phyloP scores from a whole-genome alignment of 2,888 invertebrate genomes.

The Erebia aethiops region DNA sequence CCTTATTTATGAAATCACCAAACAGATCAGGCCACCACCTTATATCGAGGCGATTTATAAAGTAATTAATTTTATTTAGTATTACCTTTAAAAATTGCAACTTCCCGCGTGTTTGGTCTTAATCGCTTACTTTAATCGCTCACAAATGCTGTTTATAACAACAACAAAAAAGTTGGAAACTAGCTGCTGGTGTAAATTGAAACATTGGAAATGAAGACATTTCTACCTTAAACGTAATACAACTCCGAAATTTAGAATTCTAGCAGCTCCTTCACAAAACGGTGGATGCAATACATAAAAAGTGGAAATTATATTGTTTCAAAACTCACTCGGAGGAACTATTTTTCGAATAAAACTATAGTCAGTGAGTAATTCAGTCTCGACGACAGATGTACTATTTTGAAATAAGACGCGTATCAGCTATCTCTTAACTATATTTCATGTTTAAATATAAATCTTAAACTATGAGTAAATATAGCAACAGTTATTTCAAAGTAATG shows the following conservation, averaged over 20 bases:
- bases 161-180: neutral
- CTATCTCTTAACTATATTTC: neutral
- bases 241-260: constrained; percentile 30
- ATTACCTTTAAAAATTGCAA: too few relatives aligned
- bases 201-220: constrained; percentile 3
- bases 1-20: too few relatives aligned
- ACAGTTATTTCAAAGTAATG: too few relatives aligned
- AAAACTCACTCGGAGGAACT: constrained; percentile 7
- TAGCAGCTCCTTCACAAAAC: constrained; percentile 22
- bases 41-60: too few relatives aligned
- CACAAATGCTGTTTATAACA: too few relatives aligned
- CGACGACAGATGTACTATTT: neutral
- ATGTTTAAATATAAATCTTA: too few relatives aligned
- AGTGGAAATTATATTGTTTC: constrained; percentile 32
- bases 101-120: too few relatives aligned
- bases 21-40: too few relatives aligned
- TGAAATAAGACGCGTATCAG: neutral
- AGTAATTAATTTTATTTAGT: too few relatives aligned
- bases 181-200: neutral
- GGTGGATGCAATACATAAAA: constrained; percentile 33
- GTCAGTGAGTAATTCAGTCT: neutral
- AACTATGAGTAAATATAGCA: too few relatives aligned
- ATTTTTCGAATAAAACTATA: neutral
- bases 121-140: too few relatives aligned
- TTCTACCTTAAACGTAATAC: neutral